phyloP scores from a whole-genome alignment of 2,113 vertebrate species.

The Passer montanus region DNA sequence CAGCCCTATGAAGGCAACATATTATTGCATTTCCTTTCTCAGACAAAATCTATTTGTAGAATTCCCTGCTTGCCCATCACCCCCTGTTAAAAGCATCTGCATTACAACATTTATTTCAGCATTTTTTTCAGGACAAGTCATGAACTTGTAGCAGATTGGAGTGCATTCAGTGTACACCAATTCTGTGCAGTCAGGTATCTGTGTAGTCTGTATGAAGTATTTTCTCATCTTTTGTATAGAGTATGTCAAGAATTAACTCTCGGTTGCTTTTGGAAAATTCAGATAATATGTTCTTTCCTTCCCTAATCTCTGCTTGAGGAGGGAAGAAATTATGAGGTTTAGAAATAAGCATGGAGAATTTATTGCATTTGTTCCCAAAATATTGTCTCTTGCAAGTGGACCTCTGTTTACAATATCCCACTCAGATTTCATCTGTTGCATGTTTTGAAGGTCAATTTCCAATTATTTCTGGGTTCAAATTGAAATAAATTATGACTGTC shows the following conservation, averaged over 20 bases:
- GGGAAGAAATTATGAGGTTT: neutral
- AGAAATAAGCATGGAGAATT: neutral
- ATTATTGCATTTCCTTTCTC: neutral
- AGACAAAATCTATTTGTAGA: neutral
- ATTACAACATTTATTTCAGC: neutral
- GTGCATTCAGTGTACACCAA: neutral
- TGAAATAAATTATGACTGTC: neutral
- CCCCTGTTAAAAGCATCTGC: neutral
- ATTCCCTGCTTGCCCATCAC: neutral
- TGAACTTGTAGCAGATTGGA: accelerated
- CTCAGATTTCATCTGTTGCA: neutral
- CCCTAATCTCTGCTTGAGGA: neutral
- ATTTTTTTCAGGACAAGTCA: neutral
- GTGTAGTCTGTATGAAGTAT: neutral
- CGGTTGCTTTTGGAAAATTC: neutral
- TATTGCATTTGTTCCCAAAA: neutral
- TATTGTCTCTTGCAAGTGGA: neutral
- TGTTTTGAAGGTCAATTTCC: neutral
- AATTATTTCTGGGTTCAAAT: neutral
- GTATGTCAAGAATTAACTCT: neutral
- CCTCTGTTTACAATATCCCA: neutral
- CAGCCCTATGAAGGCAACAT: neutral
- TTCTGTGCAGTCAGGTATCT: neutral
- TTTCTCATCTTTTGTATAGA: neutral
- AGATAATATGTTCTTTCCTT: neutral